Evolutionary conservation across 2,797 vertebrate genomes (phyloP).

Genomic region (Anabacerthia variegaticeps): DNA sequence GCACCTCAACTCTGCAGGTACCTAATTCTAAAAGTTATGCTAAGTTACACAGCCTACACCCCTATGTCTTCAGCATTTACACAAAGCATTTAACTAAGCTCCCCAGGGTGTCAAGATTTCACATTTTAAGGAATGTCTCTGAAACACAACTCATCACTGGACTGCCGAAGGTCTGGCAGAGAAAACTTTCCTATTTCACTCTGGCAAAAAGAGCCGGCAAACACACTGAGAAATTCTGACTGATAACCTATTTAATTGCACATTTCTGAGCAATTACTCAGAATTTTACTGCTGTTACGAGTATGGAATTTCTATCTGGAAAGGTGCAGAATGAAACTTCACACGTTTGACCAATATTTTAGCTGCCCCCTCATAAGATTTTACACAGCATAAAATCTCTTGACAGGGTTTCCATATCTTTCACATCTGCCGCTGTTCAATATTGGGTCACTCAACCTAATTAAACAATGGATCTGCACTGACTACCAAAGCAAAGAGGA

Average conservation of each 20-base stretch:
- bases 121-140: background rate
- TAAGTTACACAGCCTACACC: fast-evolving
- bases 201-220: background rate
- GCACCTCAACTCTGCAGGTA: background rate
- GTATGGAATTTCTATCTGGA: background rate
- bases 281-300: background rate
- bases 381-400: background rate
- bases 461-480: constrained; percentile 49
- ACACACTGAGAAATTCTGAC: background rate
- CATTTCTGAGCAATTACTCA: background rate
- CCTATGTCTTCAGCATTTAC: background rate
- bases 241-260: background rate
- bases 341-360: background rate
- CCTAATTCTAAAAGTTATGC: background rate
- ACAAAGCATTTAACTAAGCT: background rate
- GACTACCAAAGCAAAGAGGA: constrained; percentile 60
- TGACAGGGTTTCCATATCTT: background rate
- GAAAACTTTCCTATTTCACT: background rate
- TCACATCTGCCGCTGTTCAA: constrained; percentile 57
- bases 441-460: constrained; percentile 39
- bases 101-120: fast-evolving
- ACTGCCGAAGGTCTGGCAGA: background rate
- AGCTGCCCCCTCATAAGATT: background rate
- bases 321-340: background rate
- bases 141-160: background rate